A percentile compares a stretch with the other conserved stretches of the same genome.
Evolutionary conservation across 2,888 invertebrate species (phyloP).

Genomic region (Glomeris marginata): DNA sequence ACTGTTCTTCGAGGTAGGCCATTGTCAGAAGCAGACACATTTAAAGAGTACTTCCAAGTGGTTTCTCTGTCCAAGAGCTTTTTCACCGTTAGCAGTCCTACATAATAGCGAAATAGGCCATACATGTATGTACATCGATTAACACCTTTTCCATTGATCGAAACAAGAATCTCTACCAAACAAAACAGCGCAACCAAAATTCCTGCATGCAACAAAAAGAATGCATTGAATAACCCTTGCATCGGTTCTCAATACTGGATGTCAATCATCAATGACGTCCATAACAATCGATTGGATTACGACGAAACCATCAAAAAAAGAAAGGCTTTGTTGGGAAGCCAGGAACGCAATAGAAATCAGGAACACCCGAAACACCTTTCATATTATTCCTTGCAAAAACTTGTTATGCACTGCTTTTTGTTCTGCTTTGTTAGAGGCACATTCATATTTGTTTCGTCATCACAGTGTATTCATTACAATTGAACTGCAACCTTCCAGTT

Average conservation of each 20-base stretch:
- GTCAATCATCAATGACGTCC: neutral
- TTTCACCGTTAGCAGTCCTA: conserved; percentile 48
- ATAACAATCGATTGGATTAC: conserved; percentile 5
- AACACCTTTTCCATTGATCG: neutral
- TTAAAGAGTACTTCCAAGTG: conserved; percentile 38
- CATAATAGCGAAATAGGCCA: conserved; percentile 1
- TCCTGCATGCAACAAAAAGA: neutral
- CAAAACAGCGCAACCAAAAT: neutral
- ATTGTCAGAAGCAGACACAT: conserved; percentile 76
- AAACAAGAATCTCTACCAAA: neutral
- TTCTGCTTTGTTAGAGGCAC: too few relatives aligned
- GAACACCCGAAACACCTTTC: too few relatives aligned
- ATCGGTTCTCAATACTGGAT: conserved; percentile 10
- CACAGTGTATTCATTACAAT: too few relatives aligned
- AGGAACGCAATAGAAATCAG: too few relatives aligned
- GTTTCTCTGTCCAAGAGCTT: conserved; percentile 42
- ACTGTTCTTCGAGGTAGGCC: conserved; percentile 55
- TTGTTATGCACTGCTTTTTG: too few relatives aligned
- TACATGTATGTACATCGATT: neutral
- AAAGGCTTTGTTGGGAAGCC: too few relatives aligned
- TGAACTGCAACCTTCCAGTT: too few relatives aligned
- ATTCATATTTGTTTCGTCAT: too few relatives aligned
- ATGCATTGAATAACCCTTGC: conserved; percentile 9
- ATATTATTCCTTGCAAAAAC: too few relatives aligned
- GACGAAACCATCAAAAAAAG: too few relatives aligned